These are phyloP conservation scores for Zenarchopterus dispar DNA, from an alignment of 2,797 vertebrate genomes.

Conservation along the genomic window DNA sequence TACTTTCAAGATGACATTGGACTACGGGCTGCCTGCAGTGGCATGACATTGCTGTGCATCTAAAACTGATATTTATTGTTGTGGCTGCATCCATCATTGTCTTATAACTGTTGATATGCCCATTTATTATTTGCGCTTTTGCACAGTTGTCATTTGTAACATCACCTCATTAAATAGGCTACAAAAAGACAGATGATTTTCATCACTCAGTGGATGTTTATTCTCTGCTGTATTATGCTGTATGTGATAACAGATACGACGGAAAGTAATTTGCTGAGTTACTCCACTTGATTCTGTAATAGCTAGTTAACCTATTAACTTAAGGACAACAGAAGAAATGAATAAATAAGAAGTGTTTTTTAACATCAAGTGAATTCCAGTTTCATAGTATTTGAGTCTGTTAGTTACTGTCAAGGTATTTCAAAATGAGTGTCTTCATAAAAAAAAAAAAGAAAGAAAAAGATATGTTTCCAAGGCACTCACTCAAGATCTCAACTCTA, in stretches of 20 bases:
- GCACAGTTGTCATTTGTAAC: background rate
- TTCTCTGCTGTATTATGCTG: background rate
- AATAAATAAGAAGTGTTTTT: no score
- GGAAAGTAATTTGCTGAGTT: slow-evolving; percentile 16
- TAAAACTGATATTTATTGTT: slow-evolving; percentile 13
- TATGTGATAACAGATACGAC: background rate
- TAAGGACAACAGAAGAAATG: no score
- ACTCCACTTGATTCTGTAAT: no score
- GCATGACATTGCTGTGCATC: slow-evolving; percentile 25
- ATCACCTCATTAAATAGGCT: background rate
- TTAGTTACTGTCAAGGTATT: slow-evolving; percentile 59
- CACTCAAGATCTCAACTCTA: slow-evolving; percentile 39
- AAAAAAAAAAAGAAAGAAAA: slow-evolving; percentile 7
- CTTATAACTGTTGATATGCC: slow-evolving; percentile 10
- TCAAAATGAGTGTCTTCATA: slow-evolving; percentile 55
- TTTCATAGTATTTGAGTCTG: slow-evolving; percentile 53
- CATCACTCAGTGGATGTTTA: background rate
- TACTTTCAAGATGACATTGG: slow-evolving; percentile 45
- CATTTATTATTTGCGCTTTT: slow-evolving; percentile 7
- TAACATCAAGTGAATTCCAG: slow-evolving; percentile 40
- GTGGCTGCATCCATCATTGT: slow-evolving; percentile 13
- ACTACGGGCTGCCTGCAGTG: slow-evolving; percentile 15
- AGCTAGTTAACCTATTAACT: no score
- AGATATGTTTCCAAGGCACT: slow-evolving; percentile 32
- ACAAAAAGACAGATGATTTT: background rate